phyloP scores from a whole-genome alignment of 2,113 vertebrate genomes.

The Rutilus rutilus region DNA sequence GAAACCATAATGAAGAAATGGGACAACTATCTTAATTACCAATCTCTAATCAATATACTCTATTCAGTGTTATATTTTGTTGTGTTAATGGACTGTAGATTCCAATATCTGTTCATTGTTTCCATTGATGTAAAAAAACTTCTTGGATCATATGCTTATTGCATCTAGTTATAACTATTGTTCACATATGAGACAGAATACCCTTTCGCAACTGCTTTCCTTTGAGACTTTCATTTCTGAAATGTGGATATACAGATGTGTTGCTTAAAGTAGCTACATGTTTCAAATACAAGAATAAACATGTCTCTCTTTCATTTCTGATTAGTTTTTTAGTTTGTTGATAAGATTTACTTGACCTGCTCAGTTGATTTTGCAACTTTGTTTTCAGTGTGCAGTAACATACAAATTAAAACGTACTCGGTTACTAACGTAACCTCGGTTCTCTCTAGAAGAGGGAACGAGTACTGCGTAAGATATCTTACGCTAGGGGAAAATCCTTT shows the following conservation, averaged over 20 bases:
- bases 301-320: neutral
- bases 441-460: too few relatives aligned
- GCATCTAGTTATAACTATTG: neutral
- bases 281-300: neutral
- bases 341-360: neutral
- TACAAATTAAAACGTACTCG: neutral
- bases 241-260: neutral
- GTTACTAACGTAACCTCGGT: too few relatives aligned
- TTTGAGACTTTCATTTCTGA: neutral
- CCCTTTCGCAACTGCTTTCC: neutral
- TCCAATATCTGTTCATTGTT: neutral
- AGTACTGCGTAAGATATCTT: too few relatives aligned
- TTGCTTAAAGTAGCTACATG: neutral
- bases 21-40: too few relatives aligned
- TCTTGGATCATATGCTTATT: neutral
- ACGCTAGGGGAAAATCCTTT: too few relatives aligned
- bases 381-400: neutral
- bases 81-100: neutral
- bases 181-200: neutral
- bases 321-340: neutral
- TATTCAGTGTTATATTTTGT: neutral
- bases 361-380: neutral
- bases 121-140: neutral
- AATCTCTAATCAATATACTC: neutral
- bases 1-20: neutral